Evolutionary conservation across 2,797 vertebrate species (phyloP).

Genomic region (Adelosebastes latens): DNA sequence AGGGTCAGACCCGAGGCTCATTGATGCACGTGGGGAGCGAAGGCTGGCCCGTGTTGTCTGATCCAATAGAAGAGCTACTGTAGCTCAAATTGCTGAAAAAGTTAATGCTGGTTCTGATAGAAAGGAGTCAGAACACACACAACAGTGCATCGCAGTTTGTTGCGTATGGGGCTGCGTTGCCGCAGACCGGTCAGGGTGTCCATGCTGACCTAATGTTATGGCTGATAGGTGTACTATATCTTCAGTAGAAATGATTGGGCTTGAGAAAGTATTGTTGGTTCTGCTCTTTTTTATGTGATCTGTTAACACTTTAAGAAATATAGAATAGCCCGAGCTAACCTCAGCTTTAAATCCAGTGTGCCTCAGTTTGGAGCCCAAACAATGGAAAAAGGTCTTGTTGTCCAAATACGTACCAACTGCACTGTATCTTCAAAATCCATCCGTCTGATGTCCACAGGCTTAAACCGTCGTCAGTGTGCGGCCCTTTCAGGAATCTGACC

Average conservation of each 20-base stretch:
- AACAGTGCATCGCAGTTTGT: too few species aligned
- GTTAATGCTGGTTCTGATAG: too few species aligned
- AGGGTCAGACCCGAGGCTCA: too few species aligned
- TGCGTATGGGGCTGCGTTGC: too few species aligned
- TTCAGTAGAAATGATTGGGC: not conserved
- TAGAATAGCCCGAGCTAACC: not conserved
- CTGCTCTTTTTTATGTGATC: too few species aligned
- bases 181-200: too few species aligned
- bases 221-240: not conserved
- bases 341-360: not conserved
- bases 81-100: too few species aligned
- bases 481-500: slow-evolving; percentile 86
- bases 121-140: too few species aligned
- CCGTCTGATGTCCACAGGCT: slow-evolving; percentile 71
- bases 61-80: too few species aligned
- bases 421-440: not conserved
- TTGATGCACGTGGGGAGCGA: too few species aligned
- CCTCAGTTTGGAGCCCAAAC: not conserved
- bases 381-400: not conserved
- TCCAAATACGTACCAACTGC: not conserved
- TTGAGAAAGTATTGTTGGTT: not conserved
- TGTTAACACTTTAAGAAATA: not conserved
- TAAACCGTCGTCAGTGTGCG: slow-evolving; percentile 84
- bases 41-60: too few species aligned
- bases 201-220: too few species aligned